Base-by-base conservation (phyloP, 1,140 invertebrate species). In the Solenopsis fugax region DNA sequence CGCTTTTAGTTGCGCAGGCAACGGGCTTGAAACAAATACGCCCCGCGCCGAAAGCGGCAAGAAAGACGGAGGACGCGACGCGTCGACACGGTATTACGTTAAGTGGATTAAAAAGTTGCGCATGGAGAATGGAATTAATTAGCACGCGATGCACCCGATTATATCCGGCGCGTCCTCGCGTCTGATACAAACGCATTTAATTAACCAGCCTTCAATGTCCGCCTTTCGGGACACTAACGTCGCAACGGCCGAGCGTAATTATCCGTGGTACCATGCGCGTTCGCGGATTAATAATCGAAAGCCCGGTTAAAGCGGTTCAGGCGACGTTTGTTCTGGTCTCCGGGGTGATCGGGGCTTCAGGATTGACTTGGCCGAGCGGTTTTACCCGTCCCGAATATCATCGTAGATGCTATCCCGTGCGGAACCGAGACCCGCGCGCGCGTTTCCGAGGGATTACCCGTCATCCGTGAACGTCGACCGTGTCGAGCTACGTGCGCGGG, bases 41-140 rank as follows among this genome's bases (percentile, higher is more conserved):
- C 21, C 18, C 34, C n/a, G 21, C 12, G 41, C 16, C 24, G 54
- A 84, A 60, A 60, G 41, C 80, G 80, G 41, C 69, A 69, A 81
- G 65, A 81, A 80, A 78, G 18, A 48, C 41, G 1, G 41, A 7
- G 41, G 37, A 34, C 29, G 76, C 48, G 16, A 41, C 77, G 48
- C 77, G 77, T 48, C 24, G 71, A 73, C 50, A 52, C 50, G 58
- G 60, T 21, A 34, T 82, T 82, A 73, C 80, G 52, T 62, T 84
- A 84, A 84, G 54, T 84, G 69, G 80, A 84, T 84, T 84, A 73
- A 84, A 73, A 84, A 84, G 80, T 84, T 75, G 80, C 69, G 54
- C 80, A 50, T 60, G 80, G 29, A 84, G 64, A 85, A 85, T 77
- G 58, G 82, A 78, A 85, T 84, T 84, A 73, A 84, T 73, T 84